Percentiles rank a stretch among this genome's conserved stretches.
Evolutionary conservation across 2,113 vertebrate species (phyloP).

Genomic region (Rhea americana): DNA sequence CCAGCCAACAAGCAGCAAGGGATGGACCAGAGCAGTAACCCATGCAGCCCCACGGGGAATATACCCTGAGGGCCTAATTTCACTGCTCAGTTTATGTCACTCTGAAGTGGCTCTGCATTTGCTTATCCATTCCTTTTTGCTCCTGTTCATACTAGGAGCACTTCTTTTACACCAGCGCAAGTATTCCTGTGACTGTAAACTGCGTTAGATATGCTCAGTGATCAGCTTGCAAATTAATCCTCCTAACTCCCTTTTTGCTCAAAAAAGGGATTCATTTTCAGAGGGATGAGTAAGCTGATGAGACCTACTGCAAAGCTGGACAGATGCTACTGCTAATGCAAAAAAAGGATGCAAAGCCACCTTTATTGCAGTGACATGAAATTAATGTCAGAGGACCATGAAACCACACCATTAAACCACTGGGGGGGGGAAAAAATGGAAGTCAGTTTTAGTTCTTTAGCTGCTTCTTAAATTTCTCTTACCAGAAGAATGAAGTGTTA

Average conservation of each 20-base stretch:
- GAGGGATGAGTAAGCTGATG: slow-evolving; percentile 41
- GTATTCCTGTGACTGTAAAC: background rate
- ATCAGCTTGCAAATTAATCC: slow-evolving; percentile 46
- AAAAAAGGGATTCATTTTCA: background rate
- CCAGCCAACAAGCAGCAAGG: background rate
- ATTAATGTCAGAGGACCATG: slow-evolving; percentile 38
- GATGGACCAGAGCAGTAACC: background rate
- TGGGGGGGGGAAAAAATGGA: background rate
- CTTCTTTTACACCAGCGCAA: background rate
- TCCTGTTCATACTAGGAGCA: background rate
- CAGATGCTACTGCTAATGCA: slow-evolving; percentile 45
- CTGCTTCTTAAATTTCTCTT: background rate
- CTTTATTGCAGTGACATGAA: slow-evolving; percentile 43
- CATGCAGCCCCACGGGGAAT: accelerated
- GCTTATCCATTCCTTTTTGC: background rate
- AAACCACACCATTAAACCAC: slow-evolving; percentile 26
- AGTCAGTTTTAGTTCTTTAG: slow-evolving; percentile 19
- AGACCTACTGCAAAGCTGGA: slow-evolving; percentile 46
- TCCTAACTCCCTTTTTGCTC: background rate
- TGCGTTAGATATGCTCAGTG: slow-evolving; percentile 7
- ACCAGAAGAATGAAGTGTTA: slow-evolving; percentile 31
- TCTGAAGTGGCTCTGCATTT: background rate
- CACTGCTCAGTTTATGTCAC: background rate
- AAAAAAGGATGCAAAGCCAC: slow-evolving; percentile 32
- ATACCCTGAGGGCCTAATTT: background rate